Base-by-base conservation (phyloP, 2,888 invertebrate genomes). In the Apoderus coryli region DNA sequence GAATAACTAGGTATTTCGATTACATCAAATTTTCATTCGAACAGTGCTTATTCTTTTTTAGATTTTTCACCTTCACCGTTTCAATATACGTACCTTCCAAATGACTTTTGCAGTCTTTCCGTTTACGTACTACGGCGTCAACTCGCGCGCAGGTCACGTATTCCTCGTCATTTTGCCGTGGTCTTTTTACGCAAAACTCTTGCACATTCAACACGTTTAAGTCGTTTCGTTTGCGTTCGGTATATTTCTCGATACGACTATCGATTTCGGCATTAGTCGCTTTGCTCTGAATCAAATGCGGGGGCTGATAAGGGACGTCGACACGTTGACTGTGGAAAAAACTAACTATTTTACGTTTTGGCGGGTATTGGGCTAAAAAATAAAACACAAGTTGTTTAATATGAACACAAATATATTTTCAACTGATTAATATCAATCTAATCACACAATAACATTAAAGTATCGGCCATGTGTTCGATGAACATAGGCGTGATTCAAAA, bases 31-130 rank as follows among this genome's bases (percentile, higher is more conserved):
- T n/a, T n/a, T n/a, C n/a, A n/a, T n/a, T n/a, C n/a, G n/a, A n/a
- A n/a, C n/a, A n/a, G n/a, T n/a, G n/a, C n/a, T n/a, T n/a, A n/a
- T n/a, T n/a, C n/a, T n/a, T n/a, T n/a, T n/a, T n/a, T n/a, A n/a
- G n/a, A n/a, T n/a, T n/a, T n/a, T n/a, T n/a, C n/a, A n/a, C n/a
- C n/a, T n/a, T n/a, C n/a, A n/a, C n/a, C n/a, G n/a, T 19, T 7
- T 19, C 35, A 16, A 10, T 31, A 15, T 24, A 24, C 28, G 32
- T 57, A 82, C 84, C 76, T 69, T 76, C 77, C 33, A 86, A 63
- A 58, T 82, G 85, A 39, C 82, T 76, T 50, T 76, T 81, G 0
- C 77, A 76, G 48, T 76, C 78, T 42, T 70, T 75, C 30, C 76
- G 64, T 40, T 70, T 74, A 3, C 75, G 63, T 35, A 82, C 67